Conservation (phyloP, 2,797 vertebrate species). For the Nasua narica region DNA sequence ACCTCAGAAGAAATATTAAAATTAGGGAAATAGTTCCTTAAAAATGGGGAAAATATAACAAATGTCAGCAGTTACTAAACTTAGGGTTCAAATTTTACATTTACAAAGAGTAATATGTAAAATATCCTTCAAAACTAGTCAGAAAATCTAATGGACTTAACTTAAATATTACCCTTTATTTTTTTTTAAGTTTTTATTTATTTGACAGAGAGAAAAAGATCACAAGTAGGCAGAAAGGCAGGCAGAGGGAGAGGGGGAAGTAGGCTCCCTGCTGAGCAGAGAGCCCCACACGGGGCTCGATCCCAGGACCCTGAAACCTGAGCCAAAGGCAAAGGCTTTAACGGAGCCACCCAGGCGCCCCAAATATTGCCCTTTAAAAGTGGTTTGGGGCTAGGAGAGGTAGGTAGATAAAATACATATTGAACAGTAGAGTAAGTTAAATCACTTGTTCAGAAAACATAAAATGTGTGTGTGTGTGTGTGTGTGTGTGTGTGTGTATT, state of each 20-base stretch:
- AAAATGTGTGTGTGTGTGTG: neutral
- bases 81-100: constrained; percentile 20
- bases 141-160: neutral
- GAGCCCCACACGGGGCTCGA: too few species aligned
- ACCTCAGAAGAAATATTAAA: constrained; percentile 28
- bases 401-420: constrained; percentile 9
- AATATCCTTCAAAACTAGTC: constrained; percentile 6
- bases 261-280: too few species aligned
- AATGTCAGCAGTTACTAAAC: neutral
- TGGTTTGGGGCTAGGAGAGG: neutral
- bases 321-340: too few species aligned
- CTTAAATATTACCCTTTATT: neutral
- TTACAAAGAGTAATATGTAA: constrained; percentile 25
- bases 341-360: too few species aligned
- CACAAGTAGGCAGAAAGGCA: too few species aligned
- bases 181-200: too few species aligned
- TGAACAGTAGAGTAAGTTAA: neutral
- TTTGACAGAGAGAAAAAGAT: too few species aligned
- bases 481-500: neutral
- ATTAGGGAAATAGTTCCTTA: neutral
- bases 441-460: constrained; percentile 12
- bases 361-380: neutral
- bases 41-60: neutral
- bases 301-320: too few species aligned
- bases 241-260: too few species aligned